Evolutionary conservation across 64 coral and sea anemone species (phyloP), one percentile per base, ranked within the genome.

Genomic region (Stichodactyla mertensii): DNA sequence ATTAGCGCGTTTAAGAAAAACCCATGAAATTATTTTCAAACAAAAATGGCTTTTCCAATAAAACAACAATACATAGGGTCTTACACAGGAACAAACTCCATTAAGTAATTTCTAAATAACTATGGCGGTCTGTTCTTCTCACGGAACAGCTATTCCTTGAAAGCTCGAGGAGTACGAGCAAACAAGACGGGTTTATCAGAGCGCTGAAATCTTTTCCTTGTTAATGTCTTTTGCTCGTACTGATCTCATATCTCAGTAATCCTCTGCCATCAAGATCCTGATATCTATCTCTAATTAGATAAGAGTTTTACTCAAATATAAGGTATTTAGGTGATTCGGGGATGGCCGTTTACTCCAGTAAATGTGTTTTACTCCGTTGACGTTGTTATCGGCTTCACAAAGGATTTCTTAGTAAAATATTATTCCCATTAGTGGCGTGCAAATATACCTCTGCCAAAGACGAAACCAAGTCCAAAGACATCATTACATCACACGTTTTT

Each of bases 271-370:
- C 26, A 11, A 74, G 11, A 74, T 31, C 12, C 24, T 74, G 69
- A 74, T 74, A 31, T 74, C 24, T 11, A 74, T 74, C 69, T 74
- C 10, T 74, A 74, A 74, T 74, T 74, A 74, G 69, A 74, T 74
- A 74, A 74, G 22, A 74, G 20, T 74, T 23, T 74, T 74, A 74
- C 23, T 26, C 69, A 74, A 74, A 74, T 74, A 74, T 74, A 74
- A 31, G 69, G 69, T 31, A 23, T 74, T 74, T 74, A 74, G 69
- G 20, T 74, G 69, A 74, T 2, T 74, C 24, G 27, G n/a, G 12
- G 22, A 27, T 74, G 69, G 22, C 27, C 7, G 24, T 23, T 74
- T 23, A 74, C 16, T 74, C 20, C 4, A 26, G 26, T 31, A 74
- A 31, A 74, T 74, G 69, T 74, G 56, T 74, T 74, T 74, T n/a